Base-by-base conservation (phyloP, 2,797 vertebrate species). In the Eremophila alpestris region DNA sequence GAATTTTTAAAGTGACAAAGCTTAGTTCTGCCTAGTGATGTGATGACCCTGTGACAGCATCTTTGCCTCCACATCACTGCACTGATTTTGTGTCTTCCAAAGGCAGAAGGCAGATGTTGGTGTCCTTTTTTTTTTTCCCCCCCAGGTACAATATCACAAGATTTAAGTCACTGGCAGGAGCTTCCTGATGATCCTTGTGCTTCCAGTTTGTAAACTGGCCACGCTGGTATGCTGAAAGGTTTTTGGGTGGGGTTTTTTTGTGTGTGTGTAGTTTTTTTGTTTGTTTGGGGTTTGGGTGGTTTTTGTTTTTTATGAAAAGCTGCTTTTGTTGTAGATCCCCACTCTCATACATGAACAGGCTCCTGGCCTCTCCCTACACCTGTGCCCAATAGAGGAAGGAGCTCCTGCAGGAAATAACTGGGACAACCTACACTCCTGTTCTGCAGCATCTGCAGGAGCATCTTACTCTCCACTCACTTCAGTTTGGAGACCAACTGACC, bases 1-100 rank as follows among this genome's bases (percentile, higher is more conserved):
- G 63, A 79, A 94, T 90, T 83, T 94, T 79, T 70, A 76, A 77
- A 55, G 48, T 62, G 81, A 52, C 49, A 87, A 79, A 94, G 24
- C 34, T 91, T 90, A 84, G 40, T 89, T 89, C 64, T 90, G 59
- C 34, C 78, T 60, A 27, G 46, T 59, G 87, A 71, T 78, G 77
- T 67, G 76, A 43, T 58, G 52, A 45, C 22, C 34, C 29, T 24
- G 34, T 46, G 71, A 81, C 54, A 91, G 58, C 46, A 52, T 67
- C 45, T 90, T 75, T 89, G 41, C 55, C 68, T 87, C 56, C 77
- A 40, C 5, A 12, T 51, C 49, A 21, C 3, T 5, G 54, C 48
- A 21, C 73, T 75, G 62, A 70, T 71, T 73, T 78, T 52, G 21
- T 7, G 0, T 30, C 41, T 79, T 91, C 48, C 41, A 43, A 71